These are phyloP conservation scores for Drosophila gunungcola DNA, from an alignment of 1,140 invertebrate species.

Conservation along the genomic window DNA sequence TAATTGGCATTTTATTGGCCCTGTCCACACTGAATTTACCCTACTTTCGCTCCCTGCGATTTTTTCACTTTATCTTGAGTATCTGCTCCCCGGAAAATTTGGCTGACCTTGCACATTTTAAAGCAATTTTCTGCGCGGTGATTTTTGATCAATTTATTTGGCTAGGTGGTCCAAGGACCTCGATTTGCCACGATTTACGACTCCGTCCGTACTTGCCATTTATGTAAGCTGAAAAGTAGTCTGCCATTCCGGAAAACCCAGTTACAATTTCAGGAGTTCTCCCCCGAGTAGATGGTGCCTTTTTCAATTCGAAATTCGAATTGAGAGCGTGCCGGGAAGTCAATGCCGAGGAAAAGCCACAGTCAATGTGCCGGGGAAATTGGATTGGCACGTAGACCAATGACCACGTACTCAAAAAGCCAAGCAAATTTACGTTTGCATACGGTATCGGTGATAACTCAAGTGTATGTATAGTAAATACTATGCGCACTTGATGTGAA, in stretches of 20 bases:
- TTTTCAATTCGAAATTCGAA: conserved; percentile 71
- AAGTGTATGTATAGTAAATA: not conserved
- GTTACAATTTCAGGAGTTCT: conserved; percentile 35
- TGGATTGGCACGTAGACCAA: conserved; percentile 35
- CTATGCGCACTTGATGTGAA: not conserved
- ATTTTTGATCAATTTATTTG: conserved; percentile 66
- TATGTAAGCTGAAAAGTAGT: conserved; percentile 41
- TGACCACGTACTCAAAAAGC: conserved; percentile 31
- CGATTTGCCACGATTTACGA: conserved; percentile 44
- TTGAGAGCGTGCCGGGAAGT: conserved; percentile 24
- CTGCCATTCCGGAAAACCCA: conserved; percentile 21
- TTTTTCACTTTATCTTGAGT: not conserved
- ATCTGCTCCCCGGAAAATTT: conserved; percentile 4
- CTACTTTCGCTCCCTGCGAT: not conserved
- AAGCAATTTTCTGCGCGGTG: conserved; percentile 55
- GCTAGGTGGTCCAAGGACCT: conserved; percentile 21
- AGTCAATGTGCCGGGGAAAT: conserved; percentile 25
- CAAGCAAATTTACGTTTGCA: conserved; percentile 27
- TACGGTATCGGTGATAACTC: conserved; percentile 8
- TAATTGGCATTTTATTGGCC: conserved; percentile 61
- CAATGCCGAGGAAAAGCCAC: conserved; percentile 17
- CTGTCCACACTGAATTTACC: conserved; percentile 3
- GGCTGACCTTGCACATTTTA: conserved; percentile 55
- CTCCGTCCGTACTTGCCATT: conserved; percentile 30
- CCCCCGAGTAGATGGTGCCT: not conserved